Base-by-base conservation (phyloP, 2,797 vertebrate genomes). In the Melanotaenia maccullochi region DNA sequence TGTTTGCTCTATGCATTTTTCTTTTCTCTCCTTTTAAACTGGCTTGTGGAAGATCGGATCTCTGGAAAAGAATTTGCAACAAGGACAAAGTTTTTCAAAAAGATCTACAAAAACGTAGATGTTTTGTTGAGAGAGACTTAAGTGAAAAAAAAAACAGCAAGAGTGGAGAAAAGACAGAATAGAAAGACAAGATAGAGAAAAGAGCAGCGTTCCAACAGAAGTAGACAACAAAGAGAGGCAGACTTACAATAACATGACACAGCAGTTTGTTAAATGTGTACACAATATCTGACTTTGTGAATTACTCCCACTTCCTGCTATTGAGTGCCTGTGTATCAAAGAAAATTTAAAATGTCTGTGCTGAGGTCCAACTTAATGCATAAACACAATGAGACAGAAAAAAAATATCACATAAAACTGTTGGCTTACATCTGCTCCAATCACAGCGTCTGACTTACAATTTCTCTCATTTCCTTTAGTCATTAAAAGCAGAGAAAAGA, bases 361-460 rank as follows among this genome's bases (percentile, higher is more conserved):
- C 65, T 56, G 18, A 75, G 49, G 36, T 38, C 18, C 4, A 54
- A 49, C 30, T 56, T 61, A 25, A 82, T 58, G 42, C 66, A 83
- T 75, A 83, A 81, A 73, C 63, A 81, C 70, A 75, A 69, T 24
- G 85, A 88, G 60, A 78, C 54, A 38, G 64, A 59, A 25, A 54
- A 56, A 47, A 74, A 63, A 77, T 9, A 65, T 57, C 60, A 65
- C 59, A 75, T 64, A 32, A 73, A 69, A 64, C 68, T 57, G 56
- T 61, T 38, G 25, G 44, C 68, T 35, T 0, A 33, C 42, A 63
- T 76, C 24, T 35, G 22, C n/a, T 72, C 68, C 57, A 67, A 70
- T 76, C 54, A 12, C 35, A 71, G 63, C 22, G 36, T 65, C 63
- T 69, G 62, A 52, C 49, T 49, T 32, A 8, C 2, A 16, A 22